Evolutionary conservation across 2,113 vertebrate genomes (phyloP).

Genomic region (Sardina pilchardus): DNA sequence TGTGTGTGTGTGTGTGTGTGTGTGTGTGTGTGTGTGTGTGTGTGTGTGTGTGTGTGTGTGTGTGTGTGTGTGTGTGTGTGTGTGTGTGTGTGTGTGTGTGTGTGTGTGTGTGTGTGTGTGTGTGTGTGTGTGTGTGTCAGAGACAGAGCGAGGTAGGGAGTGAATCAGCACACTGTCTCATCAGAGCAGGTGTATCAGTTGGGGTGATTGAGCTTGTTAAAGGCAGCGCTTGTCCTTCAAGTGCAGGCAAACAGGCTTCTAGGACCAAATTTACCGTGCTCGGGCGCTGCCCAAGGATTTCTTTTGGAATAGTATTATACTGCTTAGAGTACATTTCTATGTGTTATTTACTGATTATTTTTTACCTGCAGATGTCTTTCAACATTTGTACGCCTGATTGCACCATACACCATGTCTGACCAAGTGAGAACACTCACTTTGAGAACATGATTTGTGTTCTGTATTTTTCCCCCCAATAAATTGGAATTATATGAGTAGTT

Average conservation of each 20-base stretch:
- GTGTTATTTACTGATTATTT: neutral
- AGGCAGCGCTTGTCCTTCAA: conserved; percentile 31
- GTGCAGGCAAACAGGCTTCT: conserved; percentile 45
- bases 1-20: neutral
- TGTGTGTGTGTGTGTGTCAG: neutral
- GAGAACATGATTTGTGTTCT: neutral
- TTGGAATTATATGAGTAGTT: too few species aligned
- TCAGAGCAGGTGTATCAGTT: neutral
- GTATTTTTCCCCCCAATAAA: neutral
- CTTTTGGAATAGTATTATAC: neutral
- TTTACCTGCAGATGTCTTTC: conserved; percentile 19
- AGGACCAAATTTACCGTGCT: conserved; percentile 31
- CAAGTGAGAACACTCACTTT: neutral
- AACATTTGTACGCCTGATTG: neutral
- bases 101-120: conserved; percentile 1
- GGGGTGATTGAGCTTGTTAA: conserved; percentile 8
- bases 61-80: neutral
- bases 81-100: neutral
- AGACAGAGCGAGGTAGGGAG: conserved; percentile 20
- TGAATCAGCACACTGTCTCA: conserved; percentile 31
- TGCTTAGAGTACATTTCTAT: conserved; percentile 12
- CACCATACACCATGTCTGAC: neutral
- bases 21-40: neutral
- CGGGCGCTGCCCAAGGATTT: neutral
- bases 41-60: neutral